These are phyloP conservation scores for Turdus rufiventris DNA, from an alignment of 2,113 vertebrate species.

Conservation along the genomic window DNA sequence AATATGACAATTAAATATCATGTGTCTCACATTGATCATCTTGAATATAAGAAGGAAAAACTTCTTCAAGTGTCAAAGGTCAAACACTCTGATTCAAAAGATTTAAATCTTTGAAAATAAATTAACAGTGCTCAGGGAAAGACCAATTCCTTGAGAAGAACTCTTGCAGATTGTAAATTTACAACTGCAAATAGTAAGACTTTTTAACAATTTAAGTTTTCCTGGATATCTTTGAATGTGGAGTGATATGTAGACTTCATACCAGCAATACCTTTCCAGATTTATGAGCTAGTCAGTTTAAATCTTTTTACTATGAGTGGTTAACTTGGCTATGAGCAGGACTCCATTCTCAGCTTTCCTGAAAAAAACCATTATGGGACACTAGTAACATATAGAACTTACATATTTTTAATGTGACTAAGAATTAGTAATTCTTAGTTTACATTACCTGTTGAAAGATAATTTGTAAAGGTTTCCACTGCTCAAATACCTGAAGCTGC, in stretches of 20 bases:
- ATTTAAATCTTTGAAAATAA: neutral
- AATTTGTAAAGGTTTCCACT: neutral
- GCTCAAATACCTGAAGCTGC: neutral
- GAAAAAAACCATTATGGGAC: neutral
- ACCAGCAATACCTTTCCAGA: neutral
- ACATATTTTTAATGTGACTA: neutral
- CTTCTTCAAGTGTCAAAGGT: neutral
- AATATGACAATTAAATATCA: neutral
- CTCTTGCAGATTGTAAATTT: neutral
- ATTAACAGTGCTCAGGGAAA: neutral
- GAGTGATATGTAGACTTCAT: neutral
- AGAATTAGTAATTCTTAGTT: neutral
- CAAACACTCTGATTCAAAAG: neutral
- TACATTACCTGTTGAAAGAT: neutral
- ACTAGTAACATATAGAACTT: neutral
- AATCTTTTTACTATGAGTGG: neutral
- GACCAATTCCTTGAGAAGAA: neutral
- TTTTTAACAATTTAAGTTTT: neutral
- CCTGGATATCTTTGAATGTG: neutral
- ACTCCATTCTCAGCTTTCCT: neutral
- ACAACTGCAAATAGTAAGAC: neutral
- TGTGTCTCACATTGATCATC: neutral
- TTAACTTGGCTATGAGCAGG: neutral
- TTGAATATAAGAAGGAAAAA: neutral
- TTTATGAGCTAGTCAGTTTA: neutral